Base-by-base conservation (phyloP, 1,140 invertebrate species). In the Euglossa dilemma region DNA sequence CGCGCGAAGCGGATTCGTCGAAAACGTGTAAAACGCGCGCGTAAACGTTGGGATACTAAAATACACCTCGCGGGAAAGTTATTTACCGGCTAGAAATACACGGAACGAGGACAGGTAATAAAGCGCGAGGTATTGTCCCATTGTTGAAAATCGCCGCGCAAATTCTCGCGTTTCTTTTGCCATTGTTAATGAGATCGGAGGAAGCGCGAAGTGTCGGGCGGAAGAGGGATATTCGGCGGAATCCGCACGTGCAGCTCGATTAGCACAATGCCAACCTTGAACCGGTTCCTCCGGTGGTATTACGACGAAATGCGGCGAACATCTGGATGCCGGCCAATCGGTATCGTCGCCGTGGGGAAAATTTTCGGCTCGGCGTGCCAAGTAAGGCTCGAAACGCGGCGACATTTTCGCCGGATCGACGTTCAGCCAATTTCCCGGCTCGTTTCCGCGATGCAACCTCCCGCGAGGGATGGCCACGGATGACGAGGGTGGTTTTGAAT, bases 271-370 rank as follows among this genome's bases (percentile, higher is more conserved):
- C 23, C 73, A 71, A 75, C 87, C 87, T 87, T 88, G 87, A 88
- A 85, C 81, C 73, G 69, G 64, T 54, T 78, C 50, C 59, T 75
- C 52, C 36, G 16, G 61, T 59, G 20, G 47, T 67, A 67, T 64
- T 81, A 61, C 66, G 77, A 70, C 76, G 80, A 71, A 72, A 80
- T 12, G n/a, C 66, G 52, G 69, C 36, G 25, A 59, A 18, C 45
- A 73, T 59, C 86, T 90, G 89, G 84, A 87, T 54, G 18, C 36
- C 16, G 56, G 88, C 88, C 87, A 90, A 83, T 88, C 71, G 80
- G 61, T 70, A 47, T 77, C 76, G 71, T 74, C 79, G 67, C 59
- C n/a, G 23, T 28, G 66, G n/a, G 59, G 66, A 43, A 73, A 84
- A 87, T 87, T 85, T 87, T 82, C 69, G 69, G 20, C 73, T 52